These are phyloP conservation scores for Vireo altiloquus DNA, from an alignment of 2,113 vertebrate genomes.

Conservation along the genomic window DNA sequence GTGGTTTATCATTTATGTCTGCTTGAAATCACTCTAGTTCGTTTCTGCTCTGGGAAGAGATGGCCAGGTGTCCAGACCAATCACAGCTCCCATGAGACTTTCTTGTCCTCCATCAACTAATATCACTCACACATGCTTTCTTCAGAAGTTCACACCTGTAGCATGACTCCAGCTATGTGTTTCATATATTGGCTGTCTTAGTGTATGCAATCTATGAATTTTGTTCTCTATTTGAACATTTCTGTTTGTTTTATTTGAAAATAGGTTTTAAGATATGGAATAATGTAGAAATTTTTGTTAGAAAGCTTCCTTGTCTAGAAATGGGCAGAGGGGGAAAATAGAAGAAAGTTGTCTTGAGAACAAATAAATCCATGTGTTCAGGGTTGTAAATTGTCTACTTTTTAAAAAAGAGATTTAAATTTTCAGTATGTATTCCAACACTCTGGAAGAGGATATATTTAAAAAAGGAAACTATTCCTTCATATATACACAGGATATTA, in stretches of 20 bases:
- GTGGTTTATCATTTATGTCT: background rate
- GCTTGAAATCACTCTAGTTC: background rate
- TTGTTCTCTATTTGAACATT: background rate
- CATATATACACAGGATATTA: background rate
- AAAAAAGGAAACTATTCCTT: background rate
- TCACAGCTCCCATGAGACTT: background rate
- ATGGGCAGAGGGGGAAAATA: background rate
- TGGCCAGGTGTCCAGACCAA: background rate
- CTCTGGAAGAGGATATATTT: background rate
- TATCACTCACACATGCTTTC: background rate
- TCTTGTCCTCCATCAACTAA: background rate
- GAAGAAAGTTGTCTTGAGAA: background rate
- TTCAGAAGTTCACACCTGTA: background rate
- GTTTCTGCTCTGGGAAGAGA: background rate
- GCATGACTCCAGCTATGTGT: background rate
- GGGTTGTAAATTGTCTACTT: background rate
- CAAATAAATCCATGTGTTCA: background rate
- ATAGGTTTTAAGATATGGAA: background rate
- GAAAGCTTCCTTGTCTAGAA: background rate
- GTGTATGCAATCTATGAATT: background rate
- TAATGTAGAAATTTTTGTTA: background rate
- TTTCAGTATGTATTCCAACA: background rate
- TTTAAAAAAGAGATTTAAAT: background rate
- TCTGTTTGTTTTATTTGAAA: background rate
- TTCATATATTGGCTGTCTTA: background rate